Conservation (phyloP, 2,888 invertebrate genomes). For the Silvanus unidentatus region DNA sequence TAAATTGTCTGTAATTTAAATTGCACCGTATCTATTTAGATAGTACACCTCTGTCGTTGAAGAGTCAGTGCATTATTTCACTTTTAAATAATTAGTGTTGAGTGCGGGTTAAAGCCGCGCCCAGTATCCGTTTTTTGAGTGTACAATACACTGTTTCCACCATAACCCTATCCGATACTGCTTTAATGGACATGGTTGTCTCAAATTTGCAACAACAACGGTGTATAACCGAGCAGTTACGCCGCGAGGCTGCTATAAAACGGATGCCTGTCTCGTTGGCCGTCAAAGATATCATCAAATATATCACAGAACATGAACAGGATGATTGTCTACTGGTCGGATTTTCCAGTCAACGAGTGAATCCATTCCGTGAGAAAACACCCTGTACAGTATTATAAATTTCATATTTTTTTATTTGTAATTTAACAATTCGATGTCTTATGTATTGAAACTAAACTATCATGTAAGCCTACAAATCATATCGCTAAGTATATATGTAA, state of each 20-base stretch:
- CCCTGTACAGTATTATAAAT: conserved; percentile 76
- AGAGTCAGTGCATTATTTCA: no score
- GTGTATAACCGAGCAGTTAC: conserved; percentile 86
- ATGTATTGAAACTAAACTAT: no score
- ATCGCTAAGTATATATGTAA: no score
- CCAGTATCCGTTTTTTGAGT: conserved; percentile 7
- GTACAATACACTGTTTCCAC: conserved; percentile 41
- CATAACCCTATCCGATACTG: conserved; percentile 85
- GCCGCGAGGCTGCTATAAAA: conserved; percentile 83
- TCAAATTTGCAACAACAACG: conserved; percentile 91
- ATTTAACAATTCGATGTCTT: no score
- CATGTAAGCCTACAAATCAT: no score
- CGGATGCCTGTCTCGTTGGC: conserved; percentile 84
- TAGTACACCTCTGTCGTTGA: no score
- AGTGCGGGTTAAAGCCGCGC: conserved; percentile 10
- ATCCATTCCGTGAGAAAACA: conserved; percentile 92
- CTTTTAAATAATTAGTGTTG: no score
- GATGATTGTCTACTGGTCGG: conserved; percentile 91
- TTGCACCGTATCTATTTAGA: no score
- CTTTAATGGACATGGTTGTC: conserved; percentile 90
- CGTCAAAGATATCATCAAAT: conserved; percentile 88
- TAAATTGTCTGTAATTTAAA: no score
- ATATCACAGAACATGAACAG: conserved; percentile 82
- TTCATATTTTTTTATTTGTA: no score
- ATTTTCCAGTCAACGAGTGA: conserved; percentile 89